phyloP scores from a whole-genome alignment of 2,888 invertebrate genomes.

The Myathropa florea region DNA sequence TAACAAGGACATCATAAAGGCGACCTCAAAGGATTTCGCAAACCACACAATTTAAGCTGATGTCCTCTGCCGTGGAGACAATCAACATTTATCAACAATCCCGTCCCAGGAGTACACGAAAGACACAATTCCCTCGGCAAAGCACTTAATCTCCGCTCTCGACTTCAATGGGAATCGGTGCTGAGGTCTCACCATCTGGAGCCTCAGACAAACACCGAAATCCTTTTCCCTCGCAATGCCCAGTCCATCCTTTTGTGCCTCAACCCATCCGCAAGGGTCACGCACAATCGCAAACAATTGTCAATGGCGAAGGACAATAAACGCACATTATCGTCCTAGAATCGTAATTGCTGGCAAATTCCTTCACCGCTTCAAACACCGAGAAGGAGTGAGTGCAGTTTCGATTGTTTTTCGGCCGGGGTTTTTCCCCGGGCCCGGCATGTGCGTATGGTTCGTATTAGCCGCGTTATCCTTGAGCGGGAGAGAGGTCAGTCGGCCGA shows the following conservation, averaged over 20 bases:
- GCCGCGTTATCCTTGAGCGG: background rate
- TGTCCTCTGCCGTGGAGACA: background rate
- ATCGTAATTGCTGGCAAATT: constrained; percentile 44
- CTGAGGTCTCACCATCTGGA: background rate
- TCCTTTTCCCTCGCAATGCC: too few species aligned
- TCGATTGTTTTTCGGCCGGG: constrained; percentile 3
- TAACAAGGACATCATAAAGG: background rate
- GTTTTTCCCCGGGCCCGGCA: constrained; percentile 42
- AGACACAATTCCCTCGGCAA: background rate
- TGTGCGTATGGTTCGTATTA: constrained; percentile 60
- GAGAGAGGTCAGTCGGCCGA: background rate
- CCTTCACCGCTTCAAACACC: background rate
- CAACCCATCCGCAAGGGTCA: background rate
- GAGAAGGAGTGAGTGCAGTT: background rate
- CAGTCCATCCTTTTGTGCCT: background rate
- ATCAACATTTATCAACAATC: background rate
- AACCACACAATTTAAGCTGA: background rate
- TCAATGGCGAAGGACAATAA: constrained; percentile 34
- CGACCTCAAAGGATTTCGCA: background rate
- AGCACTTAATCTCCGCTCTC: background rate
- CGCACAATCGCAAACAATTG: constrained; percentile 27
- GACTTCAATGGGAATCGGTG: too few species aligned
- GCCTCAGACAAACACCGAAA: background rate
- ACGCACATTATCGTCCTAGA: constrained; percentile 42
- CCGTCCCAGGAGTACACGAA: background rate